A percentile compares a stretch with the other conserved stretches of the same genome.
These are phyloP conservation scores for Cyphotilapia sp. DNA, from an alignment of 2,113 vertebrate species.

Conservation along the genomic window DNA sequence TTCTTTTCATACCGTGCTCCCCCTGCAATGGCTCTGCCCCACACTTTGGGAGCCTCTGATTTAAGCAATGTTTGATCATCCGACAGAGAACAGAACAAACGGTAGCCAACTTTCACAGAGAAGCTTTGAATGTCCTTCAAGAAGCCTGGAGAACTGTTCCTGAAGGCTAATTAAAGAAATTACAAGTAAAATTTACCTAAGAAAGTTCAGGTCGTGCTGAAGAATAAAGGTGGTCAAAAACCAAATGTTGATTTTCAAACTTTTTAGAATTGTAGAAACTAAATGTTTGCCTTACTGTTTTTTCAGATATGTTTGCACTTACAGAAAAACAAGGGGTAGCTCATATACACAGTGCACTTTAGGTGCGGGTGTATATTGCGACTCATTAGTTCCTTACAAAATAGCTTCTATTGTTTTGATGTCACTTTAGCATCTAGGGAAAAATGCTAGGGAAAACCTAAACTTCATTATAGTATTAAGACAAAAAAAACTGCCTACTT, in stretches of 20 bases:
- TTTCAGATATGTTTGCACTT: neutral
- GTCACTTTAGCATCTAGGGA: neutral
- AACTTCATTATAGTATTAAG: neutral
- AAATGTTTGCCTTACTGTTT: neutral
- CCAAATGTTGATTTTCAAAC: neutral
- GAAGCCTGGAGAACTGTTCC: neutral
- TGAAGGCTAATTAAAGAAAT: neutral
- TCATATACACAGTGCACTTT: neutral
- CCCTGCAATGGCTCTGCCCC: neutral
- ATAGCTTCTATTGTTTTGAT: neutral
- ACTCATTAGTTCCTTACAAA: neutral
- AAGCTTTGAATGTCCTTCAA: neutral
- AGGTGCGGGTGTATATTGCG: neutral
- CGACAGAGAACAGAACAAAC: neutral
- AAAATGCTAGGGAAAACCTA: neutral
- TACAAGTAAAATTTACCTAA: neutral
- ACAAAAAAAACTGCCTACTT: neutral
- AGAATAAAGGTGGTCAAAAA: neutral
- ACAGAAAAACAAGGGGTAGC: neutral
- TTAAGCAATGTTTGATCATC: neutral
- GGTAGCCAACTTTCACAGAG: fast-evolving
- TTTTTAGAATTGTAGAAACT: neutral
- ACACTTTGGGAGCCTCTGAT: neutral
- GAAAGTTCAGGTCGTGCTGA: neutral
- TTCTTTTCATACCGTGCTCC: neutral